phyloP scores from a whole-genome alignment of 92 coral and sea anemone species.

The Palythoa heliodiscus region DNA sequence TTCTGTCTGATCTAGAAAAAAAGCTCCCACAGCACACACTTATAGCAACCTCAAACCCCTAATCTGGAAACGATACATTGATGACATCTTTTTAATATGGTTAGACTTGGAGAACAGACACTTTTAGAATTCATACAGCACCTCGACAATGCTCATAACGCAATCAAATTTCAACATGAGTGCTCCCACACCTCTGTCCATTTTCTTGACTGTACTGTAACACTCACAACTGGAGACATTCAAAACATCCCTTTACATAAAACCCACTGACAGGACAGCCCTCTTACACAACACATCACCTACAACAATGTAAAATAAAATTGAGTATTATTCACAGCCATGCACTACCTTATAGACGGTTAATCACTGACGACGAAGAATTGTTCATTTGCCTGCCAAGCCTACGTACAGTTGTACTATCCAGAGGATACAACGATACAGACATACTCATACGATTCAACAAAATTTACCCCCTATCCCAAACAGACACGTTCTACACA shows the following conservation, averaged over 20 bases:
- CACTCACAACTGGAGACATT: conserved; percentile 1
- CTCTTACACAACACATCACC: conserved; percentile 46
- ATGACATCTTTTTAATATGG: conserved; percentile 55
- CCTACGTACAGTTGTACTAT: conserved; percentile 24
- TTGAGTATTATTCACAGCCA: background rate
- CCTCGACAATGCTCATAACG: conserved; percentile 34
- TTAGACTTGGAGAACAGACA: conserved; percentile 19
- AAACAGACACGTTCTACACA: conserved; percentile 16
- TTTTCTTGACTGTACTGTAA: conserved; percentile 4
- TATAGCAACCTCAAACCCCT: conserved; percentile 15
- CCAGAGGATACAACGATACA: conserved; percentile 44
- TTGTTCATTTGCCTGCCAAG: background rate
- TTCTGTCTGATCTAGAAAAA: conserved; percentile 22
- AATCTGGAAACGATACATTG: conserved; percentile 47
- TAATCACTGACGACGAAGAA: conserved; percentile 25
- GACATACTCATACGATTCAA: conserved; percentile 6
- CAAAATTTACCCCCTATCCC: conserved; percentile 26
- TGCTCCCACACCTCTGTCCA: background rate
- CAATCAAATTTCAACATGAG: conserved; percentile 42
- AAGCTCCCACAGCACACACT: background rate
- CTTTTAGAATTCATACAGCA: conserved; percentile 27
- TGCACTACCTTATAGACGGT: conserved; percentile 46
- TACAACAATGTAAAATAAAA: conserved; percentile 48
- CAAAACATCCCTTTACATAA: background rate
- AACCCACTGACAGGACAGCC: conserved; percentile 43